Percentiles rank a stretch among this genome's conserved stretches.
These are phyloP conservation scores for Taeniopygia guttata DNA, from an alignment of 2,797 vertebrate species.

Conservation along the genomic window DNA sequence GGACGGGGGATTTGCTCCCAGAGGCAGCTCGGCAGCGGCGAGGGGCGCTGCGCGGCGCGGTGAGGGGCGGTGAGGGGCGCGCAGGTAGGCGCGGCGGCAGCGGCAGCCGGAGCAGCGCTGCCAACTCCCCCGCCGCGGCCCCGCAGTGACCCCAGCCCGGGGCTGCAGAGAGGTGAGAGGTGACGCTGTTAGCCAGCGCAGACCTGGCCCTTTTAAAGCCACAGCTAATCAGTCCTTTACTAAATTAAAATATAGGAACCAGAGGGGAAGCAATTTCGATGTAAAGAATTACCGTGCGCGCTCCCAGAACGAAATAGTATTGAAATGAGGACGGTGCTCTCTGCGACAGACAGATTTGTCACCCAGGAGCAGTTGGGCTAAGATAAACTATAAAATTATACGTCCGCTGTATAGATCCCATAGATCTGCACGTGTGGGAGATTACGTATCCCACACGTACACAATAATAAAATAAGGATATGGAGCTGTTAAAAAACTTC, in stretches of 20 bases:
- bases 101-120: not conserved
- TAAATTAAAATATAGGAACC: slow-evolving; percentile 50
- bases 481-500: not conserved
- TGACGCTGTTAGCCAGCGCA: slow-evolving; percentile 28
- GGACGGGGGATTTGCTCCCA: not conserved
- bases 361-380: not conserved
- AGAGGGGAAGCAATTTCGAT: slow-evolving; percentile 61
- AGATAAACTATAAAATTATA: not conserved
- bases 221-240: slow-evolving; percentile 58
- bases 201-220: slow-evolving; percentile 61
- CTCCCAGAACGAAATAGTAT: not conserved
- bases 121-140: slow-evolving; percentile 38
- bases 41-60: not conserved
- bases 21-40: not conserved
- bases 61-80: not conserved
- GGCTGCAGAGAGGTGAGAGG: slow-evolving; percentile 58
- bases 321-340: not conserved
- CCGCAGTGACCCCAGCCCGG: slow-evolving; percentile 53
- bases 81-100: not conserved
- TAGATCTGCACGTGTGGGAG: not conserved
- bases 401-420: not conserved
- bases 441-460: not conserved
- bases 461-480: not conserved
- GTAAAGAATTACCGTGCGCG: slow-evolving; percentile 28
- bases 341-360: not conserved